Percentiles rank a stretch among this genome's conserved stretches.
These are phyloP conservation scores for Monoplex corrugatus DNA, from an alignment of 2,888 invertebrate species.

Conservation along the genomic window DNA sequence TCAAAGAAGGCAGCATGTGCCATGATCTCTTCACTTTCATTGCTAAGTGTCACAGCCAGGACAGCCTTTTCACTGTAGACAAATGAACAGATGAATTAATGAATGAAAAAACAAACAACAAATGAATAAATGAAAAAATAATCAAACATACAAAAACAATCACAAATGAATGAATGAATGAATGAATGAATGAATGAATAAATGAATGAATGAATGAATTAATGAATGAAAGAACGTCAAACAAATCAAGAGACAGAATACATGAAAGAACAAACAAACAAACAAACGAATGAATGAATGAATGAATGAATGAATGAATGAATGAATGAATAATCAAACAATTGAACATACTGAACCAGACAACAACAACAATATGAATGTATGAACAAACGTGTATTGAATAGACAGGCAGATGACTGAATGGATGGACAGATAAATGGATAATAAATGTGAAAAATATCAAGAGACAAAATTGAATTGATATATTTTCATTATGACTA, in stretches of 20 bases:
- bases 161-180: not conserved
- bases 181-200: not conserved
- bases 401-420: too few species aligned
- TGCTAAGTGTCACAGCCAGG: constrained; percentile 79
- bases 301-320: too few species aligned
- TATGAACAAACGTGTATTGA: too few species aligned
- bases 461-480: too few species aligned
- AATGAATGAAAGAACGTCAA: not conserved
- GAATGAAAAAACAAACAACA: not conserved
- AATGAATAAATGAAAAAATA: too few species aligned
- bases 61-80: constrained; percentile 78
- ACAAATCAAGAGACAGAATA: too few species aligned
- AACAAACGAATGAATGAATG: not conserved
- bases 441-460: too few species aligned
- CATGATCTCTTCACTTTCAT: constrained; percentile 79
- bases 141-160: too few species aligned
- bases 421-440: too few species aligned
- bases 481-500: too few species aligned
- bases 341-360: too few species aligned
- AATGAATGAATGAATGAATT: not conserved
- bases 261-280: not conserved
- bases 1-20: constrained; percentile 81
- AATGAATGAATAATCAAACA: not conserved
- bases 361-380: too few species aligned
- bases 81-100: not conserved